These are phyloP conservation scores for Nansenia antarctica DNA, from an alignment of 2,113 vertebrate species.

Conservation along the genomic window DNA sequence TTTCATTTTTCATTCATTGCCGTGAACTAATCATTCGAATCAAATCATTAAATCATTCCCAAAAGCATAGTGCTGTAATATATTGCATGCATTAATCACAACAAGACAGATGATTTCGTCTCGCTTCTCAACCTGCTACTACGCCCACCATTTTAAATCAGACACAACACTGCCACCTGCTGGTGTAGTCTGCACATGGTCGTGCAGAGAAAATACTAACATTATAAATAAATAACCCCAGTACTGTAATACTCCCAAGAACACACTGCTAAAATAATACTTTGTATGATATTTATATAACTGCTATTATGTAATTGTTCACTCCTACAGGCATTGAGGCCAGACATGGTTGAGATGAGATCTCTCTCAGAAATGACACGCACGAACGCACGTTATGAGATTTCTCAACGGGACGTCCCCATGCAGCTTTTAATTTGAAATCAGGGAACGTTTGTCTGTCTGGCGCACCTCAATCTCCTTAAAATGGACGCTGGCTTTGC, in stretches of 20 bases:
- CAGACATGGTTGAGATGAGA: background rate
- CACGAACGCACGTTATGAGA: too few species aligned
- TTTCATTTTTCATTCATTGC: background rate
- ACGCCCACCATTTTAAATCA: constrained; percentile 1
- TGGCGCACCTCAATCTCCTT: constrained; percentile 65
- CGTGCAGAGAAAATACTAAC: background rate
- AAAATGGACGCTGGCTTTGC: constrained; percentile 42
- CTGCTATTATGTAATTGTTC: background rate
- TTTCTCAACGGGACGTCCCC: too few species aligned
- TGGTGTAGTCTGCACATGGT: constrained; percentile 19
- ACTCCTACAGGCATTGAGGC: background rate
- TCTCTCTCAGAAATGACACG: background rate
- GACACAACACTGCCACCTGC: constrained; percentile 45
- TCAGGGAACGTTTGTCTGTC: constrained; percentile 35
- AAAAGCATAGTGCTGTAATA: background rate
- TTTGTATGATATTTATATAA: background rate
- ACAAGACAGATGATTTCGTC: background rate
- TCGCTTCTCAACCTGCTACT: background rate
- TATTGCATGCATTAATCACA: background rate
- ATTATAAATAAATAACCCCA: background rate
- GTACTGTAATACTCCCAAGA: too few species aligned
- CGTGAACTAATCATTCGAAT: background rate
- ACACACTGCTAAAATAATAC: background rate
- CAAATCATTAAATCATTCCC: too few species aligned
- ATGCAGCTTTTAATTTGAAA: constrained; percentile 23